phyloP scores from a whole-genome alignment of 2,113 vertebrate genomes.

The Ophthalmotilapia sp. region DNA sequence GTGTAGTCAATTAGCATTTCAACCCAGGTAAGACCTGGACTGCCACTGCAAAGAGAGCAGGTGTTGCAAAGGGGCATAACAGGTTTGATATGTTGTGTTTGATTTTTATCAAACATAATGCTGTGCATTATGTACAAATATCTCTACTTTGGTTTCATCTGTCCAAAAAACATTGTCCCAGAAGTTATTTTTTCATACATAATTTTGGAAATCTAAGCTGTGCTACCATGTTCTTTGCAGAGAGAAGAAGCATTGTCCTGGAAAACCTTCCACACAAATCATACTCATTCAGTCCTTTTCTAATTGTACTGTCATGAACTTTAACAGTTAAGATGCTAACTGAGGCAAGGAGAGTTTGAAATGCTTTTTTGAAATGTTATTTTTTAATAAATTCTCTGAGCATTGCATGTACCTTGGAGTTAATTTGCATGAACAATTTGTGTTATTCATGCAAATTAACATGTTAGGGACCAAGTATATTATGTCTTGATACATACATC shows the following conservation, averaged over 20 bases:
- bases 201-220: background rate
- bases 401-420: background rate
- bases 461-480: background rate
- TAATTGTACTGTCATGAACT: background rate
- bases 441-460: background rate
- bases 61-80: background rate
- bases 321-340: background rate
- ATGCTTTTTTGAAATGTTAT: background rate
- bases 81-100: background rate
- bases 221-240: fast-evolving
- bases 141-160: background rate
- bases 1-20: background rate
- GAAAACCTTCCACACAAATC: background rate
- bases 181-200: background rate
- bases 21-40: background rate
- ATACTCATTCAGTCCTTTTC: background rate
- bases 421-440: background rate
- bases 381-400: background rate
- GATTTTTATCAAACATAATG: background rate
- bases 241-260: background rate
- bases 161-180: background rate
- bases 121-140: background rate
- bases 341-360: background rate
- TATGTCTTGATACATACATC: background rate
- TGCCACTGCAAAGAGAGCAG: background rate